These are phyloP conservation scores for Phylloscopus collybita DNA, from an alignment of 2,797 vertebrate genomes.

Conservation along the genomic window DNA sequence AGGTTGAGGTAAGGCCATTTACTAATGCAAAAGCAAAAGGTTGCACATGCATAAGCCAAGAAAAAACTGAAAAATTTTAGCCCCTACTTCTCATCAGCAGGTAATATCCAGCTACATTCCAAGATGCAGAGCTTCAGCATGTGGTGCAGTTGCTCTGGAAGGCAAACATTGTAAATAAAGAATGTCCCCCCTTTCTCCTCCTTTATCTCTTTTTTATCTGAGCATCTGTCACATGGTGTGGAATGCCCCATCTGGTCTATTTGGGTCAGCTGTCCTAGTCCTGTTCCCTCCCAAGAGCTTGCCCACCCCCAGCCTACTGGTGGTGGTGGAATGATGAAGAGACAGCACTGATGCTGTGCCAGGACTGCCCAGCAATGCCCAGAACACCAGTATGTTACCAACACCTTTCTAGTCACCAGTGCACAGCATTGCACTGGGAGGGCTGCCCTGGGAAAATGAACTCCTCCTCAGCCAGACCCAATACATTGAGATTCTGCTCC, in stretches of 20 bases:
- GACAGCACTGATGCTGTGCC: background rate
- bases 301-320: background rate
- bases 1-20: background rate
- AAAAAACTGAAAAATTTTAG: background rate
- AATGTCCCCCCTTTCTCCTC: rapidly evolving
- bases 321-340: too few species aligned
- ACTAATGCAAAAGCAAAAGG: background rate
- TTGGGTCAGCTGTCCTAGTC: background rate
- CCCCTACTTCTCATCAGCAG: background rate
- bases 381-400: background rate
- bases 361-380: background rate
- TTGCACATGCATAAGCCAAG: background rate
- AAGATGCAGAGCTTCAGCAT: background rate
- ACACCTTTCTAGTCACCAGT: background rate
- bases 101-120: background rate
- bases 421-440: background rate
- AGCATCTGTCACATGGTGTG: background rate
- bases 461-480: background rate
- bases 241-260: background rate
- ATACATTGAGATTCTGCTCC: background rate
- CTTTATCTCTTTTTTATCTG: background rate
- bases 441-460: rapidly evolving
- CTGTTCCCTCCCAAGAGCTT: background rate
- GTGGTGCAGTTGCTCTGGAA: background rate
- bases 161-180: background rate